These are phyloP conservation scores for Cistogaster globosa DNA, from an alignment of 2,888 invertebrate species.

Conservation along the genomic window DNA sequence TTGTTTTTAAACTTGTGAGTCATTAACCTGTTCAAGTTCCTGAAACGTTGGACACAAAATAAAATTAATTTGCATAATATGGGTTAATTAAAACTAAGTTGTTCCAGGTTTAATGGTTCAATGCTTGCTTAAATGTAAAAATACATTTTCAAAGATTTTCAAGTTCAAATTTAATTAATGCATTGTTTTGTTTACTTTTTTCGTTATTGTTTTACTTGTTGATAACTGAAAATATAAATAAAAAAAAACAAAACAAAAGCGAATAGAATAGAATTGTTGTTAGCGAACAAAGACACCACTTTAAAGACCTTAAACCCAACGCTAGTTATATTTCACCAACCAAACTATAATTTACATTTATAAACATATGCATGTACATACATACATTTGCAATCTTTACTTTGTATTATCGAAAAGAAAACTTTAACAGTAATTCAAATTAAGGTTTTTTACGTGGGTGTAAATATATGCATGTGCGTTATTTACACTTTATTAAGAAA, in stretches of 20 bases:
- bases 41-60: constrained; percentile 1
- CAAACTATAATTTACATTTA: constrained; percentile 29
- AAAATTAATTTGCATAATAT: constrained; percentile 48
- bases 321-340: not conserved
- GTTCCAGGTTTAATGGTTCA: constrained; percentile 14
- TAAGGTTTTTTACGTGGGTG: constrained; percentile 20
- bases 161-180: constrained; percentile 69
- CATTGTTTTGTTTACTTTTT: constrained; percentile 5
- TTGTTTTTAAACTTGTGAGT: constrained; percentile 10
- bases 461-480: not conserved
- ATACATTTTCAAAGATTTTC: constrained; percentile 37
- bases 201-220: constrained; percentile 24
- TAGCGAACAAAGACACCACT: constrained; percentile 31
- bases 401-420: constrained; percentile 11
- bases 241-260: not conserved
- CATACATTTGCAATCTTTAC: constrained; percentile 11
- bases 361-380: not conserved
- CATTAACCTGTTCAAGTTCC: constrained; percentile 38
- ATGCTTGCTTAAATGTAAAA: constrained; percentile 10
- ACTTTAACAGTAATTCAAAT: constrained; percentile 52
- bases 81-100: constrained; percentile 36
- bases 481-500: constrained; percentile 20
- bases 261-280: constrained; percentile 37
- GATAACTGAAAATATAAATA: constrained; percentile 1
- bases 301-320: constrained; percentile 52